Base-by-base conservation (phyloP, 2,113 vertebrate species). In the Oreochromis niloticus region DNA sequence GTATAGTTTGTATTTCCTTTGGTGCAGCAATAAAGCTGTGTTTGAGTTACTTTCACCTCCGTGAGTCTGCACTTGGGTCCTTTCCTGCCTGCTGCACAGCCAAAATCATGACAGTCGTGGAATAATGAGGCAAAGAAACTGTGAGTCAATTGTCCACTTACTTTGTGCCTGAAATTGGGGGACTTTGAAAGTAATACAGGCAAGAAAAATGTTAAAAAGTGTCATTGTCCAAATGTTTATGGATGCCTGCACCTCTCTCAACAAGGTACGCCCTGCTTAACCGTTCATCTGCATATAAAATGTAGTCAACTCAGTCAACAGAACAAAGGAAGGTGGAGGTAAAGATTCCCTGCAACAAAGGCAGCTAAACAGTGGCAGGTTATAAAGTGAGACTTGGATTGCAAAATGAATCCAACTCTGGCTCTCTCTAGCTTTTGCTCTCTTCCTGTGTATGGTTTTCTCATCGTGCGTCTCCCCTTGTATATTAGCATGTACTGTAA, bases 231-330 rank as follows among this genome's bases (percentile, higher is more conserved):
- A 66, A 66, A 66, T 66, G 17, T 17, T 66, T 36, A 12, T 36
- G 17, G 61, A 66, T 6, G 6, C 24, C 9, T 66, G 19, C 61
- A 22, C 17, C 34, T 66, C 34, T 39, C 17, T 22, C 4, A 8
- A n/a, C 61, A 66, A 39, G 61, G 4, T 0, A 4, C 0, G 1
- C 10, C 30, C 30, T 11, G 32, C 61, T 66, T 7, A 39, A 0
- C 59, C 1, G 3, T 34, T 32, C 32, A 10, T 63, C 32, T 63
- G 5, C 2, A 1, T 19, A 12, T 66, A 39, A 66, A 19, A 7
- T 36, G 36, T 36, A n/a, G 61, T 36, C 61, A 19, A 63, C 30
- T 66, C 61, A 39, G 61, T 3, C 32, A n/a, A 66, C 39, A 34
- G 9, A 11, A 19, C 5, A 36, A 66, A 39, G 6, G 9, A 39